phyloP scores from a whole-genome alignment of 2,797 vertebrate species.

The Enteromius paludinosus region DNA sequence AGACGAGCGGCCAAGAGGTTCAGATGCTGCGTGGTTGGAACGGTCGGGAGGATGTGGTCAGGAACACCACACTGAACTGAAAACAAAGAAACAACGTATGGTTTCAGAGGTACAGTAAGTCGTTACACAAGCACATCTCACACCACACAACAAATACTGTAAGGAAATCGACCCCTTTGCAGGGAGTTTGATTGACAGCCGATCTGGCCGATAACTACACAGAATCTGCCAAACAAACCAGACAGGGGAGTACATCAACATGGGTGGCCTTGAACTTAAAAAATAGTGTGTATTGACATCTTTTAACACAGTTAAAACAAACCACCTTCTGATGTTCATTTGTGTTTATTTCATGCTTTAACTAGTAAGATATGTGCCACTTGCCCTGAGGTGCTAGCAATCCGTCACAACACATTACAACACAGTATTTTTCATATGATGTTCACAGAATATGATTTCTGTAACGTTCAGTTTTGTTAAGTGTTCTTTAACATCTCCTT shows the following conservation, averaged over 20 bases:
- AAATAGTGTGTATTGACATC: neutral
- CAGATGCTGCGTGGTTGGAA: conserved; percentile 86
- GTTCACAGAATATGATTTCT: neutral
- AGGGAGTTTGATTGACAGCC: neutral
- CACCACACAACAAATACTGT: neutral
- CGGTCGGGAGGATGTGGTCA: conserved; percentile 69
- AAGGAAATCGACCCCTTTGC: too few species aligned
- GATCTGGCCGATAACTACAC: neutral
- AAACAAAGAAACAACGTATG: conserved; percentile 13
- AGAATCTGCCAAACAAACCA: neutral
- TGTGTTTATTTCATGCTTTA: neutral
- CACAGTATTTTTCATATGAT: too few species aligned
- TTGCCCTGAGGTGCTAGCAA: neutral
- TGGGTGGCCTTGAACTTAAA: neutral
- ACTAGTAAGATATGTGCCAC: neutral
- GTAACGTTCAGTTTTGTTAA: neutral
- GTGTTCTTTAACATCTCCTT: neutral
- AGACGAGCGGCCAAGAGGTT: conserved; percentile 83
- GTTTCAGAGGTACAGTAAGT: neutral
- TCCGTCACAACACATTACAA: too few species aligned
- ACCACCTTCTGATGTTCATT: neutral
- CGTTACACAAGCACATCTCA: neutral
- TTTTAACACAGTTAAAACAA: too few species aligned
- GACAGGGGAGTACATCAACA: neutral
- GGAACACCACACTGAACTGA: conserved; percentile 72